Base-by-base conservation (phyloP, 1,140 invertebrate genomes). In the Leptopilina boulardi region DNA sequence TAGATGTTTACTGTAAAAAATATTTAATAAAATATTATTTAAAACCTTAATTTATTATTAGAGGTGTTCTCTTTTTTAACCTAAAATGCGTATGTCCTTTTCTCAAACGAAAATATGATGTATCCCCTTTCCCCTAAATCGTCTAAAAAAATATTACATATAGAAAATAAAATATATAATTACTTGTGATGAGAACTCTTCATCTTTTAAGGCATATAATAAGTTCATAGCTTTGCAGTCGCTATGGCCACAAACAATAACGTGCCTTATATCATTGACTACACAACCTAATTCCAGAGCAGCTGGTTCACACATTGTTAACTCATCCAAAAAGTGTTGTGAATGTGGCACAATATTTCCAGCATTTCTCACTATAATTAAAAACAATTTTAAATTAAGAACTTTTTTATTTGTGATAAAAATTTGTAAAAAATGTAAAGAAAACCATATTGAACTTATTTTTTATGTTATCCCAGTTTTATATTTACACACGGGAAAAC, bases 201-300 rank as follows among this genome's bases (percentile, higher is more conserved):
- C 93, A 88, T 96, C 94, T 81, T 94, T 93, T 47, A 99, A 90
- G 85, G 95, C 93, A 87, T 98, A 97, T 1, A 99, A 91, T 51
- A 98, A 92, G 92, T 98, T 98, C 94, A 99, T 98, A 4, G 98
- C 98, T 93, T 99, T 99, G 89, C 98, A 99, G 90, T 99, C 98
- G 66, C 97, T 98, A 88, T 99, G 98, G 0, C 98, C 98, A 87
- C 97, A 99, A 13, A 99, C 97, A 79, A 99, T 97, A 70, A 99
- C 94, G 88, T 99, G 97, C 74, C 95, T 93, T 66, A 99, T 97
- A 84, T 97, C 94, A 87, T 98, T 98, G n/a, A 97, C 93, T 34
- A 98, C 94, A 88, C 98, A 99, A 30, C 96, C 97, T 42, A 99
- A 92, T 91, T 99, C 98, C 78, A 99, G 89, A 9, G 97, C 98